Base-by-base conservation (phyloP, 2,888 invertebrate genomes). In the Pegoplata infirma region DNA sequence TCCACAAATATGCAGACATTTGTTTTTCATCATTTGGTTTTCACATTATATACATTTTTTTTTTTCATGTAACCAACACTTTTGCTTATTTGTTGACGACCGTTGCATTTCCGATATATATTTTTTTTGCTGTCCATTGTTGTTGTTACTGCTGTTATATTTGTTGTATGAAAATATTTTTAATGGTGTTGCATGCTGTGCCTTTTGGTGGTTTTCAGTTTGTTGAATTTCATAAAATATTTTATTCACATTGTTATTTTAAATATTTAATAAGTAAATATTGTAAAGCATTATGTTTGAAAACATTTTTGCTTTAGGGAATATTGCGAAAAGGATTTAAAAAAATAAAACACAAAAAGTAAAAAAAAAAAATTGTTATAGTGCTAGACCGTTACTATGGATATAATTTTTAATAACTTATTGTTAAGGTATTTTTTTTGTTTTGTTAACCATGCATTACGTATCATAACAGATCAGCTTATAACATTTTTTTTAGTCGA, bases 1-100 rank as follows among this genome's bases (percentile, higher is more conserved):
- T 40, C 51, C 78, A 64, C 64, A 74, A 73, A 74, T 63, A 74
- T 59, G 68, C 73, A 78, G 77, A 78, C 73, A 74, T 64, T 69
- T 69, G 51, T 53, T 69, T 74, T 78, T 68, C 63, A 68, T 46
- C 58, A 69, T 74, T 78, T 74, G 63, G 36, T 69, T 74, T 64
- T n/a, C n/a, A n/a, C n/a, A n/a, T n/a, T n/a, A n/a, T n/a, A n/a
- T n/a, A n/a, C n/a, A n/a, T n/a, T n/a, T n/a, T 28, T 51, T 51
- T 49, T 74, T 78, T 58, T 69, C 49, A 47, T 64, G 64, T 64
- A 64, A 59, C 58, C 59, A 64, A 78, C 64, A 59, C 59, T 73
- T 69, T 28, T 78, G 58, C 66, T 64, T 59, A 59, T 74, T 59
- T 69, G 74, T 51, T 64, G 74, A 69, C 55, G 63, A 68, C 67